Base-by-base conservation (phyloP, 30 jellyfish, hydroid and myxozoan species). In the Aurelia aurita complex sp. Pacific region DNA sequence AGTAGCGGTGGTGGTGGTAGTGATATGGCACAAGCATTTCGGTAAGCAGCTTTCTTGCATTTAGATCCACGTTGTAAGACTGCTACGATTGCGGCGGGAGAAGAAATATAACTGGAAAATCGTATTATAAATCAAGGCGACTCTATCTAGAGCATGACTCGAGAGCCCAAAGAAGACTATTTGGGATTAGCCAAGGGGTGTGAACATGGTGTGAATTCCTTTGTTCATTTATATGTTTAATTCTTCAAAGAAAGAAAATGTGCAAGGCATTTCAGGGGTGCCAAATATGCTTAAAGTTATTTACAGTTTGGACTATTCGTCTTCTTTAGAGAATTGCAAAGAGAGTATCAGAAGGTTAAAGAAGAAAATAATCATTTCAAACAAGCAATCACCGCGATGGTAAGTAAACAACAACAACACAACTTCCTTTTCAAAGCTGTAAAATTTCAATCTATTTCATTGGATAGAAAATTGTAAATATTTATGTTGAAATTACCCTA, bases 311-410 rank as follows among this genome's bases (percentile, higher is more conserved):
- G 14, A 46, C 57, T 46, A 46, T 81, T 81, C 36, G 71, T 74
- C 46, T 81, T 81, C 40, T 71, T 81, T 53, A 81, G 91, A 34
- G 91, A 81, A 64, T 35, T 83, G 80, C 87, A 83, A 23, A 83
- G 59, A 42, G 92, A 83, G 34, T 62, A 38, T 5, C 86, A 83
- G 46, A 76, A 68, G 69, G 4, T 73, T 51, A 57, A 65, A 40
- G 92, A 83, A 23, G 92, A 83, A 62, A 83, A 83, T 46, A 42
- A 61, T 35, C 81, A 74, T 8, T 54, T 83, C 8, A 83, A 63
- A 80, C 72, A 62, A 33, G 74, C 87, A 0, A 43, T 83, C 63
- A 40, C 8, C 5, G 63, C 66, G 19, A 83, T 83, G 80, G 92
- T 83, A 83, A 33, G 85, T 18, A 61, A 61, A 23, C 57, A 76